Percentiles rank a stretch among this genome's conserved stretches.
These are phyloP conservation scores for Smutsia gigantea DNA, from an alignment of 2,797 vertebrate genomes.

Conservation along the genomic window DNA sequence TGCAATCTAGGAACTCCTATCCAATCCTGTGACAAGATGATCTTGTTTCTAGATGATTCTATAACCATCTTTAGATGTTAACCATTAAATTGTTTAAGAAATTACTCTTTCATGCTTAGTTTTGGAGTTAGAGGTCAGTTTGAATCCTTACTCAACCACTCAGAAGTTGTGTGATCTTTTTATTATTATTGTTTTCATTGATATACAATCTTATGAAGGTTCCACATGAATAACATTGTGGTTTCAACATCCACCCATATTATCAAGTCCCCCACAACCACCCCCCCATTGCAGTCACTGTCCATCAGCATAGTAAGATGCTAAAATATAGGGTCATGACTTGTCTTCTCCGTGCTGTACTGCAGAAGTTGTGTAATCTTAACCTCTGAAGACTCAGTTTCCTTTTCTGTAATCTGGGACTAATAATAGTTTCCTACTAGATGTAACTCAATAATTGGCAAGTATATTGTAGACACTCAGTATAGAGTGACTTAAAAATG, in stretches of 20 bases:
- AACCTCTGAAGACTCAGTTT: conserved; percentile 71
- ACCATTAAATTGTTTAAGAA: conserved; percentile 30
- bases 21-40: background rate
- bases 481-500: conserved; percentile 52
- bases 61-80: conserved; percentile 13
- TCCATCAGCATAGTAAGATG: no score
- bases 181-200: no score
- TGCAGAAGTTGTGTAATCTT: conserved; percentile 13
- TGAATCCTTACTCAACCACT: conserved; percentile 57
- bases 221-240: no score
- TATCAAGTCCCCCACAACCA: no score
- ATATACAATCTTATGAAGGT: no score
- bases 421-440: conserved; percentile 75
- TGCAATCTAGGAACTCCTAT: background rate
- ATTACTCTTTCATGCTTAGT: background rate
- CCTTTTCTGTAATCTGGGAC: conserved; percentile 67
- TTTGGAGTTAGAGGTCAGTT: conserved; percentile 37
- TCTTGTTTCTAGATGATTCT: conserved; percentile 23
- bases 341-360: no score
- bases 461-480: background rate
- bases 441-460: conserved; percentile 59
- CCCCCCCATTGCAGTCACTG: no score
- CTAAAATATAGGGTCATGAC: no score
- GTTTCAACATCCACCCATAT: no score
- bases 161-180: conserved; percentile 2